Base-by-base conservation (phyloP, 2,797 vertebrate species). In the Ispidina picta region DNA sequence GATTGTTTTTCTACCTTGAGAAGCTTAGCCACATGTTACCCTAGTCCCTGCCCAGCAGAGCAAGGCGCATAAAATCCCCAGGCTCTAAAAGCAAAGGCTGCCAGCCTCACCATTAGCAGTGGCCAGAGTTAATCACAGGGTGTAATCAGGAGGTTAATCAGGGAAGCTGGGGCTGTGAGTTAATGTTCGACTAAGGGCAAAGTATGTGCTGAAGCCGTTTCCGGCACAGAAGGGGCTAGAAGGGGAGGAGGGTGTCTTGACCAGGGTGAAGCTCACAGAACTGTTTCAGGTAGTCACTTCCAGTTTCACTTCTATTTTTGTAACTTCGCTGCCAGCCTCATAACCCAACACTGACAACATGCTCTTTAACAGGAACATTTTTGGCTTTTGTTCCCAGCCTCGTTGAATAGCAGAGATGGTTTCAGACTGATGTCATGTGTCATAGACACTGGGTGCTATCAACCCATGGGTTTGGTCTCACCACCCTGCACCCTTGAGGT, bases 171-270 rank as follows among this genome's bases (percentile, higher is more conserved):
- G n/a, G 59, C 78, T 28, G 19, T 15, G 70, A 31, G 91, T 92
- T 94, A 96, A 94, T 7, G 7, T 93, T 95, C 73, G 90, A n/a
- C 94, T 20, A 65, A 75, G 73, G 66, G 62, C 69, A 74, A 83
- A 74, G 69, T 52, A 55, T 62, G 68, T 72, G 69, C 74, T 64
- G 18, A 52, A 76, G 44, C 58, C 0, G 0, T 54, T 87, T 80
- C 48, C 89, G 20, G 3, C 13, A 15, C 18, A 72, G 60, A 58
- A n/a, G 29, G 37, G 12, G 33, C 55, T 28, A 17, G 41, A 37
- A 46, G 33, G 17, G 37, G 31, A 33, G 52, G 49, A 37, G 12
- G 16, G 44, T 23, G 4, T 56, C 15, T 43, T 52, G 28, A 15
- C 20, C 37, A 7, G 1, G 0, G 19, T 21, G 18, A 49, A 43